Evolutionary conservation across 64 coral and sea anemone species (phyloP), one percentile per base, ranked within the genome.

Genomic region (Montipora capricornis): DNA sequence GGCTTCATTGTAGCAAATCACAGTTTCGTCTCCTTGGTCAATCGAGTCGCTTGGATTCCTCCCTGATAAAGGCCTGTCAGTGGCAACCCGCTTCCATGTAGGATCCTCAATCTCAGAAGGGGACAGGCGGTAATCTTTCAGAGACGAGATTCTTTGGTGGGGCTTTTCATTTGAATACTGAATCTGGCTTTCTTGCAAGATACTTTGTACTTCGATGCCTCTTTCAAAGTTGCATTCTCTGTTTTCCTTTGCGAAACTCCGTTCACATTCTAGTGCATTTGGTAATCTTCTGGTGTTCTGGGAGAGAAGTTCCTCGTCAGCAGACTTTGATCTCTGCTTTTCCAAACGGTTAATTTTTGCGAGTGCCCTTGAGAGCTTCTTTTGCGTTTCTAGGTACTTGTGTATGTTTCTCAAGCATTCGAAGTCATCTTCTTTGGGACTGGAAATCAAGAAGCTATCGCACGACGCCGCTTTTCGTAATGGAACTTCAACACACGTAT

Each of bases 381-480:
- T 64, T 19, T 86, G 44, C 47, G 66, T 71, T 50, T 86, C 64
- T 45, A 86, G 66, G 44, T 71, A 73, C 66, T 71, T 86, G 11
- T 5, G 70, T 49, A 86, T 86, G 82, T n/a, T 86, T 50, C 1
- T 20, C 44, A 50, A 71, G 82, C 45, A 73, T 64, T 86, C 82
- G 19, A 86, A 86, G 19, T 86, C 82, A 50, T 86, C 64, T 4
- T 86, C 82, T n/a, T 49, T 20, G n/a, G 82, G 82, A n/a, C 82
- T 73, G 4, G 82, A 86, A 70, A 86, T 69, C 64, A 29, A 50
- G n/a, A 86, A 19, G 8, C 71, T 8, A 10, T 73, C 82, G 9
- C 44, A 50, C 9, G 82, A 85, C 5, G 82, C 62, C 2, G 62
- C 45, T 5, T 71, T 12, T 4, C 82, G 66, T 15, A 45, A 45